Evolutionary conservation across 2,888 invertebrate genomes (phyloP), one percentile per base, ranked within the genome.

Genomic region (Dilophus febrilis): DNA sequence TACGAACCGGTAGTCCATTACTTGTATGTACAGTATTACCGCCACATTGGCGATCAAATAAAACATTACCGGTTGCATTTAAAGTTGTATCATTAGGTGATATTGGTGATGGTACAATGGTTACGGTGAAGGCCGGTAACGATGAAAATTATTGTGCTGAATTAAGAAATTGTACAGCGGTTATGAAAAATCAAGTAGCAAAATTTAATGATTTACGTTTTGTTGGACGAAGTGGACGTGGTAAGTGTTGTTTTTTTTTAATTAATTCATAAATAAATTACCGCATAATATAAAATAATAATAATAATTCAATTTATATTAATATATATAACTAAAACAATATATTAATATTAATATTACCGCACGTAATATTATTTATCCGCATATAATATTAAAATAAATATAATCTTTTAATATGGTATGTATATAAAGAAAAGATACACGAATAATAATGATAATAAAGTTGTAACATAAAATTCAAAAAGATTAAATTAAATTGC

Each of bases 121-220:
- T 98, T 48, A 88, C 88, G 8, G 87, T 98, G 30, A 68, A 86
- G 32, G 97, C 95, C 14, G 97, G 97, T 16, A 98, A 98, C 65
- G 97, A 98, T 55, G 97, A 98, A 65, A 97, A 95, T 66, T 91
- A 80, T 61, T 91, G 88, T 58, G 95, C 91, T 31, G 97, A 98
- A 62, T 64, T 95, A 51, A 66, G 92, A 55, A 98, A 98, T 66
- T 84, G 83, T 51, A 86, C 88, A 38, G 91, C 97, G 27, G 80
- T 92, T 55, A 91, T 97, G 85, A 94, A 94, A 70, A 92, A 94
- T 64, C 91, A 94, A 62, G 90, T 97, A 52, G 97, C 98, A 50
- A 92, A 94, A 67, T 98, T 98, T 67, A 94, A 94, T 64, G 98
- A 98, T 68, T 71, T 98, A 53, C 74, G 98, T 61, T 98, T 98